These are phyloP conservation scores for Oeneis ivallda DNA, from an alignment of 2,888 invertebrate genomes.

Conservation along the genomic window DNA sequence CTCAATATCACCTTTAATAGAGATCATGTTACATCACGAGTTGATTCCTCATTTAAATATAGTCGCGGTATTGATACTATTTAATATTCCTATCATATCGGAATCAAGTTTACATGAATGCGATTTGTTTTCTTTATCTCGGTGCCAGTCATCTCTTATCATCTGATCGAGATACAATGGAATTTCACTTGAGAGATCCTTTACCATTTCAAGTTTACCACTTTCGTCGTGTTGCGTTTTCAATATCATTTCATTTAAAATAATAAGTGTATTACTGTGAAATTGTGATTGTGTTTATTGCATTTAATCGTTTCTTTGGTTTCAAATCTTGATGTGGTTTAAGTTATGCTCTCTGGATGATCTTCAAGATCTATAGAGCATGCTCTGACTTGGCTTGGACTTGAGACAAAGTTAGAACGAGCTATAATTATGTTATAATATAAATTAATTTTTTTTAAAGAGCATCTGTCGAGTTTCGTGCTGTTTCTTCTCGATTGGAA, in stretches of 20 bases:
- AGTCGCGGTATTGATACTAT: not conserved
- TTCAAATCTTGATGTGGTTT: not conserved
- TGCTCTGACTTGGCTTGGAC: too few species aligned
- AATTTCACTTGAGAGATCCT: constrained; percentile 17
- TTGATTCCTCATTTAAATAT: not conserved
- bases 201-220: not conserved
- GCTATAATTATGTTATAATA: too few species aligned
- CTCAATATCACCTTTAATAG: not conserved
- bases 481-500: too few species aligned
- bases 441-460: too few species aligned
- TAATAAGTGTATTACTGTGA: not conserved
- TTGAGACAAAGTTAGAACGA: too few species aligned
- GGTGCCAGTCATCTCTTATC: constrained; percentile 32
- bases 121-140: constrained; percentile 31
- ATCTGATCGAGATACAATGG: constrained; percentile 24
- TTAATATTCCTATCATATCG: constrained; percentile 16
- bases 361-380: too few species aligned
- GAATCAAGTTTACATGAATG: constrained; percentile 22
- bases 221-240: not conserved
- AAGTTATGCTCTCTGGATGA: too few species aligned
- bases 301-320: not conserved
- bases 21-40: not conserved
- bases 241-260: not conserved
- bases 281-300: not conserved
- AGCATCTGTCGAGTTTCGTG: too few species aligned